phyloP scores from a whole-genome alignment of 2,888 invertebrate species.

The Dryadula phaetusa region DNA sequence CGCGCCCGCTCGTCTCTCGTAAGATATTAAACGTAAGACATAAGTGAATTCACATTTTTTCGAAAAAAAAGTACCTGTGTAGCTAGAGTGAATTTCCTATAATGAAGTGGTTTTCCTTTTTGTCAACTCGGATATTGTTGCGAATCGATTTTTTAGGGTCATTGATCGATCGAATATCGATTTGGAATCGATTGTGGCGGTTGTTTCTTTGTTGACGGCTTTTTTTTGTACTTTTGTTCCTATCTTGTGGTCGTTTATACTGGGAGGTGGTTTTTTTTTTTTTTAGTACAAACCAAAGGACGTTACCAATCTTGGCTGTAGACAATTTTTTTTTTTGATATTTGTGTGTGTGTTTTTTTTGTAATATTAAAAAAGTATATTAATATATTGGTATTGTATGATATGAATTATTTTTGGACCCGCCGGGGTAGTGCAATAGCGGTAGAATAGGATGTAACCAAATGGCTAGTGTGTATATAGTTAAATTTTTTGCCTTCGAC shows the following conservation, averaged over 20 bases:
- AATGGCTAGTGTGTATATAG: conserved; percentile 61
- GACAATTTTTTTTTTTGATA: conserved; percentile 50
- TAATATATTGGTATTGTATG: no score
- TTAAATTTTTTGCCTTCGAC: conserved; percentile 56
- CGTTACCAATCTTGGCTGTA: conserved; percentile 74
- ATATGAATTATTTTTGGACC: conserved; percentile 65
- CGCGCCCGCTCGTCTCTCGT: conserved; percentile 61
- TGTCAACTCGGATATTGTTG: conserved; percentile 71
- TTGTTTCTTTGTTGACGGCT: conserved; percentile 33
- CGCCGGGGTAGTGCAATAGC: conserved; percentile 83
- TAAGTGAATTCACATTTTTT: conserved; percentile 65
- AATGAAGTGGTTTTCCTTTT: conserved; percentile 49
- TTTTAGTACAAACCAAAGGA: conserved; percentile 56
- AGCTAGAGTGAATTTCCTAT: conserved; percentile 80
- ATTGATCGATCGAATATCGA: conserved; percentile 39
- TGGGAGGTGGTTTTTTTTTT: conserved; percentile 67
- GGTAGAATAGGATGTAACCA: conserved; percentile 72
- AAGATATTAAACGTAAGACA: conserved; percentile 72
- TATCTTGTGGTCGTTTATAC: conserved; percentile 47
- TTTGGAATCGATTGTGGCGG: conserved; percentile 35
- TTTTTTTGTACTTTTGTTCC: conserved; percentile 47
- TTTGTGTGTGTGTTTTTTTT: conserved; percentile 55
- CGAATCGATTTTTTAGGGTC: conserved; percentile 51
- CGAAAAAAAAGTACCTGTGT: conserved; percentile 71
- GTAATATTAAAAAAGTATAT: conserved; percentile 63